Evolutionary conservation across 1,140 invertebrate genomes (phyloP).

Genomic region (Subanguina moxae): DNA sequence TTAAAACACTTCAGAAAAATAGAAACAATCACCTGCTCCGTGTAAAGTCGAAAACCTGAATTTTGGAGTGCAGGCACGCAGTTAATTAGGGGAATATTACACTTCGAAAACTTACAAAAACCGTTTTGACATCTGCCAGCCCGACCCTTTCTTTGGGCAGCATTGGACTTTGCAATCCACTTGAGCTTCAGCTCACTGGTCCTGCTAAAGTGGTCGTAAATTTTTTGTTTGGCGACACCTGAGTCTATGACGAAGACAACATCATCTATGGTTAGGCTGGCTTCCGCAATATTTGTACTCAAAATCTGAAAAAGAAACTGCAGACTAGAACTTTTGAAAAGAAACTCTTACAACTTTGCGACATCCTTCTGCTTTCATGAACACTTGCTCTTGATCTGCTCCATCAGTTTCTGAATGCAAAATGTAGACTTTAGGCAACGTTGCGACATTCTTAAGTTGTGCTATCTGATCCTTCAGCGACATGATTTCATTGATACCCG

Average conservation of each 20-base stretch:
- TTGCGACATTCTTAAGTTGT: background rate
- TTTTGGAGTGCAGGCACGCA: conserved; percentile 10
- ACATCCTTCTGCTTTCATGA: conserved; percentile 69
- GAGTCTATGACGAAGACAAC: conserved; percentile 83
- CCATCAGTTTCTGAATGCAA: conserved; percentile 71
- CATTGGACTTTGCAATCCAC: conserved; percentile 62
- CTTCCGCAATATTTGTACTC: conserved; percentile 87
- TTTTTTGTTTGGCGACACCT: conserved; percentile 78
- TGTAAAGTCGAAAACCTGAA: background rate
- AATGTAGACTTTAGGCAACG: conserved; percentile 61
- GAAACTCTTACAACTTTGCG: conserved; percentile 60
- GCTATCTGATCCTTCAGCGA: conserved; percentile 69
- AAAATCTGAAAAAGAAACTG: conserved; percentile 18
- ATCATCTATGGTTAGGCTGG: conserved; percentile 79
- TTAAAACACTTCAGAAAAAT: too few relatives aligned
- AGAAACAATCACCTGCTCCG: too few relatives aligned
- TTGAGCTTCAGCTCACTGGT: conserved; percentile 60
- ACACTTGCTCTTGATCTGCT: conserved; percentile 73
- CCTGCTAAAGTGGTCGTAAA: conserved; percentile 61
- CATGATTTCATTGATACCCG: conserved; percentile 88
- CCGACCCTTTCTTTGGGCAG: conserved; percentile 65
- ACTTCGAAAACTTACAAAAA: conserved; percentile 59
- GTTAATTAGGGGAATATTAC: background rate
- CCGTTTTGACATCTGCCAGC: conserved; percentile 80
- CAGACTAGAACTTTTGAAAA: conserved; percentile 26